These are phyloP conservation scores for Callipepla squamata DNA, from an alignment of 2,113 vertebrate genomes.

Conservation along the genomic window DNA sequence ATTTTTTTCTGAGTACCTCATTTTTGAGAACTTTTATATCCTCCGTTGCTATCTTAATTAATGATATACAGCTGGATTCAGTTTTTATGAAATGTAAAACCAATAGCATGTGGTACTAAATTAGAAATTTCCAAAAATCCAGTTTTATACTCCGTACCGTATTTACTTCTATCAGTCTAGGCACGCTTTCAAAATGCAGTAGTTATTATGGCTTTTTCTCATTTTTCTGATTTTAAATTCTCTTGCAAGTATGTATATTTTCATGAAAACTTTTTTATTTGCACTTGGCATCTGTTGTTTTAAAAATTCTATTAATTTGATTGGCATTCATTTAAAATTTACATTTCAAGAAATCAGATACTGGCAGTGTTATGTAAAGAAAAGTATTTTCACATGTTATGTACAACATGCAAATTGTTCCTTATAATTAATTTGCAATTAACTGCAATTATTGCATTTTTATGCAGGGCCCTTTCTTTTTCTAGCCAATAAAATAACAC, in stretches of 20 bases:
- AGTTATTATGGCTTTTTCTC: not conserved
- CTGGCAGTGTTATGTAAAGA: not conserved
- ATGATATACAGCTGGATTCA: not conserved
- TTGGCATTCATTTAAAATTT: not conserved
- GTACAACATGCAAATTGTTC: not conserved
- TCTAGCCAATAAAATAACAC: not conserved
- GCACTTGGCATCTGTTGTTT: not conserved
- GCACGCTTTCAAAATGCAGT: constrained; percentile 48
- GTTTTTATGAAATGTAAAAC: not conserved
- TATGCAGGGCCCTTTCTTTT: not conserved
- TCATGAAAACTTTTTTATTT: not conserved
- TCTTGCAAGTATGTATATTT: constrained; percentile 16
- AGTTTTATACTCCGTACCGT: constrained; percentile 27
- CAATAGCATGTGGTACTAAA: not conserved
- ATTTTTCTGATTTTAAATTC: constrained; percentile 5
- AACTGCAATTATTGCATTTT: not conserved
- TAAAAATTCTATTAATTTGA: not conserved
- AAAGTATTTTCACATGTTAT: not conserved
- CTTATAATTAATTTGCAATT: not conserved
- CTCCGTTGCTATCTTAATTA: not conserved
- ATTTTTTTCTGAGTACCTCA: not conserved
- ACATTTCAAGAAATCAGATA: not conserved
- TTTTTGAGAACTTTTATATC: not conserved
- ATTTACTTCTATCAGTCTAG: constrained; percentile 30
- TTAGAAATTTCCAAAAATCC: constrained; percentile 6